Conservation (phyloP, 2,113 vertebrate species). For the Hypomesus transpacificus region DNA sequence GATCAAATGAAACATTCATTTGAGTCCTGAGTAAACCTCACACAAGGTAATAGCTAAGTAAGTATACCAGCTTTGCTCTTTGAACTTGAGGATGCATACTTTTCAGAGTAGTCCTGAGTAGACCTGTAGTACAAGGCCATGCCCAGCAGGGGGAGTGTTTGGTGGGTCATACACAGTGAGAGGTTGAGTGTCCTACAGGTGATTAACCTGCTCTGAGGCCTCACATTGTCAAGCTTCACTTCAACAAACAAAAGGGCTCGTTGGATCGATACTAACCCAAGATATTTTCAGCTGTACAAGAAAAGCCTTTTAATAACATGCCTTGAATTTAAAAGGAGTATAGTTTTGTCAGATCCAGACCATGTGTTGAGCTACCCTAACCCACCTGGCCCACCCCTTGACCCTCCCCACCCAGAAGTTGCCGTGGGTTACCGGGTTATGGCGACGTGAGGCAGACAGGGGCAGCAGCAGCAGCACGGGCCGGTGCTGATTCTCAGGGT, state of each 20-base stretch:
- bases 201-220: constrained; percentile 14
- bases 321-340: no score
- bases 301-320: no score
- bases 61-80: neutral
- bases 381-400: neutral
- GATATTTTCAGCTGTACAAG: no score
- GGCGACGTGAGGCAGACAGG: constrained; percentile 70
- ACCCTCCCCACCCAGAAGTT: neutral
- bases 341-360: no score
- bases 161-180: neutral
- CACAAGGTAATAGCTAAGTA: neutral
- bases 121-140: no score
- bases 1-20: neutral
- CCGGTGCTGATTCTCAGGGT: constrained; percentile 77
- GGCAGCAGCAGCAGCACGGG: constrained; percentile 83
- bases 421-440: constrained; percentile 72
- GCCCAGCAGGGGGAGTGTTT: no score
- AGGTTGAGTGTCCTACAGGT: constrained; percentile 36
- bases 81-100: no score
- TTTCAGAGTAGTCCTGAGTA: no score
- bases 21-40: neutral
- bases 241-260: neutral
- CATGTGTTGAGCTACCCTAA: neutral
- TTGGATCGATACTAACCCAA: neutral
- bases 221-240: neutral